Percentiles rank a stretch among this genome's conserved stretches.
These are phyloP conservation scores for Hirundo rustica DNA, from an alignment of 2,797 vertebrate genomes.

Conservation along the genomic window DNA sequence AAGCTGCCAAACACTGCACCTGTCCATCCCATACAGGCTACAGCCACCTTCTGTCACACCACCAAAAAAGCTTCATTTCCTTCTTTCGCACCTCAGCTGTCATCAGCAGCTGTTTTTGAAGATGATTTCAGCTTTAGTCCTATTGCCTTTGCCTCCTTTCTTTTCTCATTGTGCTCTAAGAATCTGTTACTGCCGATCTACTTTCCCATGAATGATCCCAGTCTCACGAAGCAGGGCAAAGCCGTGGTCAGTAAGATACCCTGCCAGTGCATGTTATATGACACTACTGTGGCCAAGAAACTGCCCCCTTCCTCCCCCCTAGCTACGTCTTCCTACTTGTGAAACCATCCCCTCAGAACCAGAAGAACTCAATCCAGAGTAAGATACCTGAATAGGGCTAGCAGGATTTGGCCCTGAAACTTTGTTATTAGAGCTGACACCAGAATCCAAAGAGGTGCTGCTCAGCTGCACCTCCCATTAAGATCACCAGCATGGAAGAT, in stretches of 20 bases:
- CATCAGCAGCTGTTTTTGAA: not conserved
- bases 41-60: not conserved
- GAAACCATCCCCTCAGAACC: constrained; percentile 22
- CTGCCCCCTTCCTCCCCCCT: not conserved
- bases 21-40: not conserved
- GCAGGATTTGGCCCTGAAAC: not conserved
- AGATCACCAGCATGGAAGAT: not conserved
- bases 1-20: not conserved
- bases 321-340: not conserved
- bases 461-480: not conserved
- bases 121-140: not conserved
- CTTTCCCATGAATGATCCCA: not conserved
- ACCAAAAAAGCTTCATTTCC: not conserved
- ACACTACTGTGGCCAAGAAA: not conserved
- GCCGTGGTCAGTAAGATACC: constrained; percentile 21
- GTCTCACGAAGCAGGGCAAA: not conserved
- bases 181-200: not conserved
- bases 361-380: not conserved
- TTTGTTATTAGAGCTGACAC: not conserved
- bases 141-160: not conserved
- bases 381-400: not conserved
- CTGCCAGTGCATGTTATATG: constrained; percentile 9
- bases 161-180: not conserved
- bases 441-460: not conserved
- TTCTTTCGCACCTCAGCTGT: not conserved